Percentiles rank a stretch among this genome's conserved stretches.
Evolutionary conservation across 2,113 vertebrate genomes (phyloP).

Genomic region (Chitala chitala): DNA sequence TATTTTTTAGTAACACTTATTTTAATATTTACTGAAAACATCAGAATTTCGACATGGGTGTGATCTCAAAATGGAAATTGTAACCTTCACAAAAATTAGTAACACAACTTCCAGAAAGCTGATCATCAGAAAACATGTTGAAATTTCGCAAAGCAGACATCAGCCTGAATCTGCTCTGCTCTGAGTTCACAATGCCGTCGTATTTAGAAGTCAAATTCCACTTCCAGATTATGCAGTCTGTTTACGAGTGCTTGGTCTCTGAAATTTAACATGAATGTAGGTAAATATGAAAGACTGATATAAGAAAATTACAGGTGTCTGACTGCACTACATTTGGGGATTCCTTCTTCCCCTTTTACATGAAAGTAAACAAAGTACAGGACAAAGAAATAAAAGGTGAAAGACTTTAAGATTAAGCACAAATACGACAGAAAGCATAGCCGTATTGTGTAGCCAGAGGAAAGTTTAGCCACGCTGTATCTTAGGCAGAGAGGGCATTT

Average conservation of each 20-base stretch:
- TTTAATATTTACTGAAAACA: not conserved
- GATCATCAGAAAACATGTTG: not conserved
- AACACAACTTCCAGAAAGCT: not conserved
- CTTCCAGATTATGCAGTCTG: not conserved
- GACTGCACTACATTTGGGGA: not conserved
- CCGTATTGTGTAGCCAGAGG: not conserved
- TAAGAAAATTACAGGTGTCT: not conserved
- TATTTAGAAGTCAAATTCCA: conserved; percentile 16
- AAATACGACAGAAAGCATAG: not conserved
- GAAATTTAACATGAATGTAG: not conserved
- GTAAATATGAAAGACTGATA: not conserved
- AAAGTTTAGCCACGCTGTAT: not conserved
- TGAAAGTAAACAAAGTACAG: not conserved
- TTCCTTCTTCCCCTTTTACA: not conserved
- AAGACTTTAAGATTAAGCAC: not conserved
- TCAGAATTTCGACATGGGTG: no score
- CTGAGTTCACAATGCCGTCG: not conserved
- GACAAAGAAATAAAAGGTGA: not conserved
- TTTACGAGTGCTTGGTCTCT: not conserved
- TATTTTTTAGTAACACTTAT: not conserved
- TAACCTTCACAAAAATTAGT: not conserved
- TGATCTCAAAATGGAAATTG: no score
- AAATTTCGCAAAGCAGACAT: conserved; percentile 18
- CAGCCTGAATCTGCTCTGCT: not conserved
- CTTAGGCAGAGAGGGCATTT: not conserved